phyloP scores from a whole-genome alignment of 92 coral and sea anemone species.

The Umimayanthus chanpuru region DNA sequence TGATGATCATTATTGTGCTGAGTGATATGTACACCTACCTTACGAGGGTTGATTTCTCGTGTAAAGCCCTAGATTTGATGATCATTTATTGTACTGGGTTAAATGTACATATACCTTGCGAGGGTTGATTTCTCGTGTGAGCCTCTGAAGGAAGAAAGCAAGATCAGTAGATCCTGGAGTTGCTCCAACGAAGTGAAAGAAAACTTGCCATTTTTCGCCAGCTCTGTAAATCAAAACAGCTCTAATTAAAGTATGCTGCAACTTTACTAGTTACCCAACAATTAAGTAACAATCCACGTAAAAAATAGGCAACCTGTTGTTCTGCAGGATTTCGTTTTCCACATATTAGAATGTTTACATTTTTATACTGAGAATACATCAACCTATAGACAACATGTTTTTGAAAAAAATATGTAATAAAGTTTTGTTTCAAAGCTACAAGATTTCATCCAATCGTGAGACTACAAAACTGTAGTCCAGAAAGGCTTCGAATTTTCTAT shows the following conservation, averaged over 20 bases:
- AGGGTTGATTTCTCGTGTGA: slow-evolving; percentile 84
- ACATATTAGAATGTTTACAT: too few species aligned
- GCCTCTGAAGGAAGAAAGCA: slow-evolving; percentile 95
- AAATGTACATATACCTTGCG: slow-evolving; percentile 58
- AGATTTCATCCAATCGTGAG: too few species aligned
- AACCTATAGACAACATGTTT: too few species aligned
- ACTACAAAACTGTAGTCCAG: too few species aligned
- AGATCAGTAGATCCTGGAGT: slow-evolving; percentile 98
- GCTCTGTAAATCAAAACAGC: slow-evolving; percentile 51
- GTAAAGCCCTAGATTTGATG: background rate
- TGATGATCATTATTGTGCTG: background rate
- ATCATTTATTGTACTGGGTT: background rate
- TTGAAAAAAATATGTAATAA: too few species aligned
- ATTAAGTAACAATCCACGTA: too few species aligned
- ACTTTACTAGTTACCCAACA: too few species aligned
- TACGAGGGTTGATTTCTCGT: slow-evolving; percentile 2
- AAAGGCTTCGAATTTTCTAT: too few species aligned
- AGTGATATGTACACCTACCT: slow-evolving; percentile 46
- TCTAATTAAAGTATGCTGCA: background rate
- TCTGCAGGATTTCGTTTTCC: too few species aligned
- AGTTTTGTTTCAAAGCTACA: too few species aligned
- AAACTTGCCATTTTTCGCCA: slow-evolving; percentile 77
- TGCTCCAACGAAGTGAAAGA: slow-evolving; percentile 99
- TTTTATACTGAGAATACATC: too few species aligned
- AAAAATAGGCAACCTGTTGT: too few species aligned